A percentile compares a stretch with the other conserved stretches of the same genome.
These are phyloP conservation scores for Dromas ardeola DNA, from an alignment of 2,113 vertebrate species.

Conservation along the genomic window DNA sequence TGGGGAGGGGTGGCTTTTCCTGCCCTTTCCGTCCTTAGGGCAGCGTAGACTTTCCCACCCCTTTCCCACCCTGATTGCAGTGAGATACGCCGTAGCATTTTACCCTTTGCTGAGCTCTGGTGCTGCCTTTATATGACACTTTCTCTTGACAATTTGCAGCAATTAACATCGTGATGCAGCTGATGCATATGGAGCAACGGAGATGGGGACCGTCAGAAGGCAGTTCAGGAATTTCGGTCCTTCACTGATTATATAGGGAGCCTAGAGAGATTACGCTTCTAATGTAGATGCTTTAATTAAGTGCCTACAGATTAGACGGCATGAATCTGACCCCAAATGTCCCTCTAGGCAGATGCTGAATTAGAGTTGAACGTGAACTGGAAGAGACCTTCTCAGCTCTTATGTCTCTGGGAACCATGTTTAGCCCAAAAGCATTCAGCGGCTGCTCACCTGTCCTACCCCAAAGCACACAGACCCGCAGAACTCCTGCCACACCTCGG, in stretches of 20 bases:
- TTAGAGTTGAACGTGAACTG: background rate
- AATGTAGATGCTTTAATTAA: background rate
- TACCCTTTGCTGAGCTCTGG: background rate
- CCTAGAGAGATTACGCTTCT: background rate
- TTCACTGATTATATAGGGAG: background rate
- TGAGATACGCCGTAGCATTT: background rate
- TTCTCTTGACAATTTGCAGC: background rate
- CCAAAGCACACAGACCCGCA: rapidly evolving
- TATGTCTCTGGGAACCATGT: background rate
- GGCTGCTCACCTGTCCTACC: background rate
- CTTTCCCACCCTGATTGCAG: background rate
- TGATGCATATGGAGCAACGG: background rate
- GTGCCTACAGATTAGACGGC: background rate
- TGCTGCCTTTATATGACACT: background rate
- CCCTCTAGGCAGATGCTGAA: background rate
- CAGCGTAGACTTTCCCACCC: background rate
- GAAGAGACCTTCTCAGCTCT: background rate
- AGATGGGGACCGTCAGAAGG: background rate
- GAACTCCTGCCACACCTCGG: background rate
- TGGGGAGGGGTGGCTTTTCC: background rate
- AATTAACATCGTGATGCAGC: rapidly evolving
- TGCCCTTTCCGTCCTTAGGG: background rate
- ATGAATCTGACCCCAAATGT: background rate
- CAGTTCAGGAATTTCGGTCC: background rate
- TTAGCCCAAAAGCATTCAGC: background rate